Evolutionary conservation across 2,797 vertebrate genomes (phyloP).

Genomic region (Limnodromus scolopaceus): DNA sequence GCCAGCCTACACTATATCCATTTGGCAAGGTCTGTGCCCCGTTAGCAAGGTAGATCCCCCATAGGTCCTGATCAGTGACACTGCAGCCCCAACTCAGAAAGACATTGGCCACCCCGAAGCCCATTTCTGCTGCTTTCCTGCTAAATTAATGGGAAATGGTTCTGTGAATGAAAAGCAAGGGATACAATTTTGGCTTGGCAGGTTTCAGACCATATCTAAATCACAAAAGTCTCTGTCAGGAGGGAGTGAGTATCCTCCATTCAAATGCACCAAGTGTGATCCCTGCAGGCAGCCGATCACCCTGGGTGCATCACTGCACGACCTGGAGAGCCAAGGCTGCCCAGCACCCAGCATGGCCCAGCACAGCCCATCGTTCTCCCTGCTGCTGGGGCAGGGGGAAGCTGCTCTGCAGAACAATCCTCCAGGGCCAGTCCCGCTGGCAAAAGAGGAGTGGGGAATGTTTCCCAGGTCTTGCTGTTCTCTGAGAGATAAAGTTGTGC

Average conservation of each 20-base stretch:
- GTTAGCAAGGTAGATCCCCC: neutral
- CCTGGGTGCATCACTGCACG: neutral
- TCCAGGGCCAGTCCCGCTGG: neutral
- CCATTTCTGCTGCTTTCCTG: neutral
- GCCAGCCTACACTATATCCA: neutral
- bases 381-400: neutral
- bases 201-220: neutral
- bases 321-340: neutral
- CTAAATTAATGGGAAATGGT: neutral
- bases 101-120: accelerated
- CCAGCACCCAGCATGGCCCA: neutral
- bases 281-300: neutral
- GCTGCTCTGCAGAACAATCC: neutral
- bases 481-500: slow-evolving; percentile 7
- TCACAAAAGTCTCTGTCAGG: neutral
- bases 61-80: neutral
- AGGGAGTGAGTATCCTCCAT: neutral
- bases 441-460: neutral
- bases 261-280: accelerated
- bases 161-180: neutral
- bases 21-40: neutral
- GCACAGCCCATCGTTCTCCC: neutral
- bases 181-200: neutral
- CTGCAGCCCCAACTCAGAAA: neutral
- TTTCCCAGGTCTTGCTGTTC: neutral